Base-by-base conservation (phyloP, 2,113 vertebrate species). In the Podilymbus podiceps region DNA sequence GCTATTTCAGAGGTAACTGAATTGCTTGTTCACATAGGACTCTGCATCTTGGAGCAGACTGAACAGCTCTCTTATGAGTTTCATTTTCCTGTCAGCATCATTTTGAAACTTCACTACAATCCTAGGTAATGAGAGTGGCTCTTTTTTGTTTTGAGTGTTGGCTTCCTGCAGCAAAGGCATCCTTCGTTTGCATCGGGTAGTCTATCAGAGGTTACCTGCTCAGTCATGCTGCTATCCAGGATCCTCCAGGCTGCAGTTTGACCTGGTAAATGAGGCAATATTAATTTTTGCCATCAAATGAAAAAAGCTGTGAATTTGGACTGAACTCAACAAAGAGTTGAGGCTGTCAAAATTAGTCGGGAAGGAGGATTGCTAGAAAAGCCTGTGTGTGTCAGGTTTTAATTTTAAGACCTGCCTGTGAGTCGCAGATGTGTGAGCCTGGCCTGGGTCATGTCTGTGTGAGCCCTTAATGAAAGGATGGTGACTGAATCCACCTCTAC, bases 31-130 rank as follows among this genome's bases (percentile, higher is more conserved):
- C 35, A 46, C 42, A 31, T 11, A 62, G 55, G 68, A 56, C 68
- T 88, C 38, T 22, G 64, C 59, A 33, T 67, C 73, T 77, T 31
- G 27, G 56, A 92, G 64, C 56, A 47, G 33, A 52, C 52, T 28
- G 40, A 86, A 56, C 82, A 49, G 24, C 50, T 83, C 67, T 81
- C 52, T 81, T 72, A 73, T 59, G 50, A 77, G 71, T 95, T 94
- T 91, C 11, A 44, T 85, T 96, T 82, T 66, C 67, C 40, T 83
- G 50, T 83, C 78, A 63, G 49, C 75, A 40, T 90, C 22, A 64
- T 69, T 90, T 35, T 74, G 58, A 94, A 95, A 66, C 42, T 79
- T 86, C 47, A 47, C 42, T n/a, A 49, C 6, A 0, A 50, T 55
- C 60, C 63, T 49, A 53, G 38, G 56, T 59, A 88, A 59, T 38